phyloP scores from a whole-genome alignment of 2,113 vertebrate species.

The Notothenia rossii region DNA sequence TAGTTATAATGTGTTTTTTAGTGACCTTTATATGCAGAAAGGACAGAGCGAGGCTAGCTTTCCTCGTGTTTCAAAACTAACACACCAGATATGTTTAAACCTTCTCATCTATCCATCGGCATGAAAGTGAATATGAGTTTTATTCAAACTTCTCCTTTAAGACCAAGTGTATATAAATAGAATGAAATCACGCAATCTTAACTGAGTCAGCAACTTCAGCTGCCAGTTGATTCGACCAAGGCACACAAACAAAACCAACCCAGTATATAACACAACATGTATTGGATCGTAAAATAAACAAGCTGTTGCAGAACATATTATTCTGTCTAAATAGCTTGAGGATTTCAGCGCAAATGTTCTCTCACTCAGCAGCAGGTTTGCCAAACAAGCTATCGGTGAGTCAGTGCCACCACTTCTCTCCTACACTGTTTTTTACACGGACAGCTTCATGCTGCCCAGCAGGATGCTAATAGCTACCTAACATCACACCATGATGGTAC shows the following conservation, averaged over 20 bases:
- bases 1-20: not conserved
- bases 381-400: constrained; percentile 49
- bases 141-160: not conserved
- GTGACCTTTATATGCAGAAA: not conserved
- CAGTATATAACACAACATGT: constrained; percentile 24
- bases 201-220: constrained; percentile 14
- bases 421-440: constrained; percentile 37
- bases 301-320: constrained; percentile 36
- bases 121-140: not conserved
- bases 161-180: not conserved
- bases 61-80: no score
- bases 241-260: constrained; percentile 32
- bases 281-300: constrained; percentile 43
- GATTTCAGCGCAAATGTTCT: constrained; percentile 44
- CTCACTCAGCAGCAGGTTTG: constrained; percentile 50
- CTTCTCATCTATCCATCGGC: not conserved
- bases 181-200: not conserved
- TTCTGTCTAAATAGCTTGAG: constrained; percentile 33
- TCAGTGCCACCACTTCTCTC: constrained; percentile 43
- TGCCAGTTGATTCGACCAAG: constrained; percentile 11
- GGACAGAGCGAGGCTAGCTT: no score
- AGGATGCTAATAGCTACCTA: constrained; percentile 10
- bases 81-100: not conserved
- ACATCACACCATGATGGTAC: constrained; percentile 9
- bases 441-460: constrained; percentile 26